phyloP scores from a whole-genome alignment of 2,888 invertebrate species.

The Thyatira batis region DNA sequence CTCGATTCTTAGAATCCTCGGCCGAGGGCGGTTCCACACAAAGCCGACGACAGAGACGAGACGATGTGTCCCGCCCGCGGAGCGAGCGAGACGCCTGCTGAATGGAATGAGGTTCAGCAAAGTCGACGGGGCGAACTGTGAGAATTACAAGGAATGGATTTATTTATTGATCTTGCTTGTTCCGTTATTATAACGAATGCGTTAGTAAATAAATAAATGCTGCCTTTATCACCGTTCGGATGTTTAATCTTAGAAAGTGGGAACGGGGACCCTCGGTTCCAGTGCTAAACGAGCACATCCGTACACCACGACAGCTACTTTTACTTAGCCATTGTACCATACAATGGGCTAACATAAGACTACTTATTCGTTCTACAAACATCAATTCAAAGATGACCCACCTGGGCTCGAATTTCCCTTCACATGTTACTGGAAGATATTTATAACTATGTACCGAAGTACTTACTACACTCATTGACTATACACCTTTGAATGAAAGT shows the following conservation, averaged over 20 bases:
- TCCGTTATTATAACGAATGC: conserved; percentile 67
- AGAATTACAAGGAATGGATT: conserved; percentile 79
- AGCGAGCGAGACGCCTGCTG: conserved; percentile 54
- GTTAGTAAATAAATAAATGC: conserved; percentile 62
- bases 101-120: conserved; percentile 76
- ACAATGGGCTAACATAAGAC: conserved; percentile 17
- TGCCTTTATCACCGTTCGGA: conserved; percentile 42
- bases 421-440: neutral
- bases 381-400: conserved; percentile 12
- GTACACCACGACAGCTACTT: conserved; percentile 28
- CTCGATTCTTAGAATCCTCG: conserved; percentile 70
- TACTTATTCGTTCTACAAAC: conserved; percentile 29
- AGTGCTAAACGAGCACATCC: conserved; percentile 51
- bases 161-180: conserved; percentile 77
- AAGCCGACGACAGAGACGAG: conserved; percentile 57
- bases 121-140: conserved; percentile 68
- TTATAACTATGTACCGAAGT: neutral
- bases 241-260: conserved; percentile 45
- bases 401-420: neutral
- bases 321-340: conserved; percentile 19
- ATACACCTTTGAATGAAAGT: neutral
- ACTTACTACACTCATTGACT: neutral
- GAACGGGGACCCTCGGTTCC: conserved; percentile 26
- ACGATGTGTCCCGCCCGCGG: conserved; percentile 27
- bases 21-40: conserved; percentile 75